Conservation (phyloP, 2,797 vertebrate species). For the Peromyscus eremicus region DNA sequence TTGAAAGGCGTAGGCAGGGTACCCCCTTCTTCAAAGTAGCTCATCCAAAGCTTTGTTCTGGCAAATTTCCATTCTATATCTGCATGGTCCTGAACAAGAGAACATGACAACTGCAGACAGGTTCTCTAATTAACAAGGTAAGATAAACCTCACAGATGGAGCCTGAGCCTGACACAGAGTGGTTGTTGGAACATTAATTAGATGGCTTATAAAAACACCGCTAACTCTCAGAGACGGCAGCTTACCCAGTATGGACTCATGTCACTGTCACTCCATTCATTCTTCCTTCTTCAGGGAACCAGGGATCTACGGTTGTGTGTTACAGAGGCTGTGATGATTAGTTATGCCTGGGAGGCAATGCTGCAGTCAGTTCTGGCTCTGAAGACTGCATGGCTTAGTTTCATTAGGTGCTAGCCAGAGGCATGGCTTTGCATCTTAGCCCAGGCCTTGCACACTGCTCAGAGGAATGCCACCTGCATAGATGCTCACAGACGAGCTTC, state of each 20-base stretch:
- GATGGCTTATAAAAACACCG: slow-evolving; percentile 52
- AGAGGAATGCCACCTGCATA: neutral
- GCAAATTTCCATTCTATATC: slow-evolving; percentile 99
- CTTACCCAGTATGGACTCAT: neutral
- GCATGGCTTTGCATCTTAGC: neutral
- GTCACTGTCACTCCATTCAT: neutral
- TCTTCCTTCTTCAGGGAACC: slow-evolving; percentile 34
- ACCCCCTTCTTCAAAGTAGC: slow-evolving; percentile 99
- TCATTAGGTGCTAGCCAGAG: neutral
- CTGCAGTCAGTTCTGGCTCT: neutral
- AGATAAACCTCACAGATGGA: slow-evolving; percentile 54
- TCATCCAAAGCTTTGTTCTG: slow-evolving; percentile 99
- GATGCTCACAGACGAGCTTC: neutral
- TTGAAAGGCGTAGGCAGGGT: slow-evolving; percentile 98
- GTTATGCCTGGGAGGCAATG: slow-evolving; percentile 50
- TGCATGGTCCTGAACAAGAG: slow-evolving; percentile 94
- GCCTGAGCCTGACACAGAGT: slow-evolving; percentile 3
- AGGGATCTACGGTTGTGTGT: slow-evolving; percentile 50
- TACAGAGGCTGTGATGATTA: slow-evolving; percentile 34
- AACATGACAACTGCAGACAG: slow-evolving; percentile 57
- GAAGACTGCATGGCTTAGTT: neutral
- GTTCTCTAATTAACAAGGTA: slow-evolving; percentile 51
- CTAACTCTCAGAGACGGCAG: neutral
- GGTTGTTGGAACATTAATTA: slow-evolving; percentile 63
- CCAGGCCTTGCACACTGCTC: neutral